These are phyloP conservation scores for Dicaeum eximium DNA, from an alignment of 2,113 vertebrate genomes.

Conservation along the genomic window DNA sequence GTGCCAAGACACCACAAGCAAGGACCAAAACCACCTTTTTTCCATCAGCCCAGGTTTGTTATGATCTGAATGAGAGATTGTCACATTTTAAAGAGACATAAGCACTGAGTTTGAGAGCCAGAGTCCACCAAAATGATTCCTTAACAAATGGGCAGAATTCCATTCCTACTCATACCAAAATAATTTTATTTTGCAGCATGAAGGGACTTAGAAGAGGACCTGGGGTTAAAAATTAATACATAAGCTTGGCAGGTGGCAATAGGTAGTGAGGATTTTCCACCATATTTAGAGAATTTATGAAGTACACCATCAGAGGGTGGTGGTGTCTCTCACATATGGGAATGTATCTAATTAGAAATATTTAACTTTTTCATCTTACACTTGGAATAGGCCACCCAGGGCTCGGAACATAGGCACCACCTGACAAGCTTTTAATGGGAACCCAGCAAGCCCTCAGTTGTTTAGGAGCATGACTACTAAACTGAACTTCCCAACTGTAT, in stretches of 20 bases:
- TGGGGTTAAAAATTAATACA: neutral
- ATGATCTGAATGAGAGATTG: neutral
- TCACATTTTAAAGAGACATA: neutral
- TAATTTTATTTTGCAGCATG: neutral
- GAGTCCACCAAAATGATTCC: neutral
- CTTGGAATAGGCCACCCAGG: neutral
- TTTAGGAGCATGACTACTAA: neutral
- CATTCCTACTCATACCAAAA: neutral
- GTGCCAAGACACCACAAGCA: neutral
- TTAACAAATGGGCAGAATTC: neutral
- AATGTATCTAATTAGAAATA: neutral
- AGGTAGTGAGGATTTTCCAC: neutral
- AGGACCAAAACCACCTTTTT: neutral
- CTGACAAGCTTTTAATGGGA: neutral
- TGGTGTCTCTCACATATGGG: neutral
- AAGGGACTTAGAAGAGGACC: neutral
- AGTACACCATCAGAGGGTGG: neutral
- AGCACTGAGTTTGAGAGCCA: neutral
- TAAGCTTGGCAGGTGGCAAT: neutral
- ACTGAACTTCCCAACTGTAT: neutral
- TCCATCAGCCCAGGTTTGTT: neutral
- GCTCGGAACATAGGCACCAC: neutral
- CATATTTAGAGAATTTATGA: neutral
- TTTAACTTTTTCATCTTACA: neutral
- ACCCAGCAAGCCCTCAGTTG: neutral